Evolutionary conservation across 2,888 invertebrate species (phyloP).

Genomic region (Eretmocerus hayati): DNA sequence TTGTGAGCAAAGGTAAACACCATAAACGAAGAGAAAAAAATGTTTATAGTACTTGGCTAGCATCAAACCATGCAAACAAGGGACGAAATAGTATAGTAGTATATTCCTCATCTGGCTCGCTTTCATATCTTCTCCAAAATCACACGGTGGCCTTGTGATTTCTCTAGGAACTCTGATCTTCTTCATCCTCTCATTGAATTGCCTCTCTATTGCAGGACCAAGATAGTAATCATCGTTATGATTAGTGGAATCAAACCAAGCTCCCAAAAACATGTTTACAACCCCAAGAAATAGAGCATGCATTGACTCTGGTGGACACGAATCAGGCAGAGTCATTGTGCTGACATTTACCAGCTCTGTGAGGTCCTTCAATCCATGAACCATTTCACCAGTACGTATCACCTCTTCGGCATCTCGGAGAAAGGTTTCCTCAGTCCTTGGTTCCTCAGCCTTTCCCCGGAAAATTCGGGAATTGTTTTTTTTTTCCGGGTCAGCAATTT

Average conservation of each 20-base stretch:
- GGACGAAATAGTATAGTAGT: slow-evolving; percentile 20
- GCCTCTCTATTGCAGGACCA: slow-evolving; percentile 1
- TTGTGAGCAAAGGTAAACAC: slow-evolving; percentile 12
- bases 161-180: slow-evolving; percentile 5
- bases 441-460: neutral
- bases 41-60: slow-evolving; percentile 9
- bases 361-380: slow-evolving; percentile 14
- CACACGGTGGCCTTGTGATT: slow-evolving; percentile 6
- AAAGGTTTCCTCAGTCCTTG: slow-evolving; percentile 5
- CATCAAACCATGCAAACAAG: slow-evolving; percentile 14
- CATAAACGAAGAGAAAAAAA: slow-evolving; percentile 14
- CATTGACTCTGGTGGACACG: slow-evolving; percentile 16
- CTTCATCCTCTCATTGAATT: slow-evolving; percentile 6
- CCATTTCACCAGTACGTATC: neutral
- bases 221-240: slow-evolving; percentile 4
- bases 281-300: slow-evolving; percentile 12
- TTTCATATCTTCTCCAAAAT: slow-evolving; percentile 11
- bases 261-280: neutral
- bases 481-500: slow-evolving; percentile 6
- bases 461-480: slow-evolving; percentile 8
- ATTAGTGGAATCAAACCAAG: slow-evolving; percentile 14
- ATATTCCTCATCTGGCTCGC: slow-evolving; percentile 18
- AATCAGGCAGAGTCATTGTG: slow-evolving; percentile 12
- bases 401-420: slow-evolving; percentile 3
- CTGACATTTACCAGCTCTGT: slow-evolving; percentile 5